Conservation (phyloP, 2,113 vertebrate species). For the Rhadina sibilatrix region DNA sequence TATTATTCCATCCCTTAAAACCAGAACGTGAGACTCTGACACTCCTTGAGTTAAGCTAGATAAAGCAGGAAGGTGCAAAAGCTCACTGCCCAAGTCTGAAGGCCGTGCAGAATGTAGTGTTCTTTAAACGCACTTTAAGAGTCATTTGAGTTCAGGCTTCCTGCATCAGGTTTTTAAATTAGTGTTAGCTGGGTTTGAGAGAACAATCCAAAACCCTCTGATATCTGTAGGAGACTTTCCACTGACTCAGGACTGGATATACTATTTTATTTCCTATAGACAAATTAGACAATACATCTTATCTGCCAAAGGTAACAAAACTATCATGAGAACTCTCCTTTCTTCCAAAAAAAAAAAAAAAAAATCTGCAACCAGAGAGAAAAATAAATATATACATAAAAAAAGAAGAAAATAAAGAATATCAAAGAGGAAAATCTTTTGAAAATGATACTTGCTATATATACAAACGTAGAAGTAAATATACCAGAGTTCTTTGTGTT, state of each 20-base stretch:
- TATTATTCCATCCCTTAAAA: background rate
- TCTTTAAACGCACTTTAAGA: background rate
- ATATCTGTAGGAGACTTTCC: slow-evolving; percentile 8
- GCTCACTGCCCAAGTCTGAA: background rate
- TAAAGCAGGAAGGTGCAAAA: background rate
- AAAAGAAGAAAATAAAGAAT: background rate
- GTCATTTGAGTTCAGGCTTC: background rate
- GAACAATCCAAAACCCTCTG: background rate
- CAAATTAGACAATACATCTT: background rate
- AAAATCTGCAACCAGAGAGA: background rate
- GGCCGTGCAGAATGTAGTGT: background rate
- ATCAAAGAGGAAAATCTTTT: background rate
- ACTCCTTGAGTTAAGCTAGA: background rate
- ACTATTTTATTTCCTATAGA: background rate
- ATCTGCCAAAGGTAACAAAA: slow-evolving; percentile 12
- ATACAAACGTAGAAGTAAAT: slow-evolving; percentile 15
- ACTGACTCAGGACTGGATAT: background rate
- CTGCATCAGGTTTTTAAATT: slow-evolving; percentile 4
- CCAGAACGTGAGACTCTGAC: background rate
- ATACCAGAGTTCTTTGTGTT: background rate
- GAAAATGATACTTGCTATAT: background rate
- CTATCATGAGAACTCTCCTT: background rate
- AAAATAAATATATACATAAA: background rate
- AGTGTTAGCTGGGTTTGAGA: background rate
- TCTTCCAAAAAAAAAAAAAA: background rate